Evolutionary conservation across 2,888 invertebrate species (phyloP), one percentile per base, ranked within the genome.

Genomic region (Poecilus cupreus): DNA sequence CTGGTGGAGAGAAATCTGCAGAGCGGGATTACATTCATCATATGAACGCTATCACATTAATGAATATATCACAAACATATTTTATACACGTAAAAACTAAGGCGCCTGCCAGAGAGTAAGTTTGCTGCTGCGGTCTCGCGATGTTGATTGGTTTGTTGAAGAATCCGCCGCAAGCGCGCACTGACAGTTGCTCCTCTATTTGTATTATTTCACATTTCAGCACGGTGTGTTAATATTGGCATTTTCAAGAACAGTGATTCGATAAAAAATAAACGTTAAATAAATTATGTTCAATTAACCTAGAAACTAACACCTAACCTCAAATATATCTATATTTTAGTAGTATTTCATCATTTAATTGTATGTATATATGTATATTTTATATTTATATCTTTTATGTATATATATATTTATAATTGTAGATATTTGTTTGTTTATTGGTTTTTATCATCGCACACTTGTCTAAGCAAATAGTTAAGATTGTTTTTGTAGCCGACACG

Each of bases 211-310:
- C n/a, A n/a, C n/a, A n/a, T n/a, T n/a, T 20, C 72, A 80, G 80
- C 80, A 80, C 70, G 51, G 54, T 72, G 80, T 80, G 72, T 72
- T 80, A 80, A 80, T 80, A 80, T 80, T 80, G 80, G 80, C 80
- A 80, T 80, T 51, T 80, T 68, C 64, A 32, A 80, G 72, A 80
- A 80, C 72, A 80, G 80, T 80, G 80, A 77, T 57, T 77, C 32
- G 77, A 80, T 80, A 80, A 72, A 80, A 80, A 80, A 80, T 80
- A 80, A 80, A 80, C 70, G 72, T 80, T 80, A 80, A 80, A 80
- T 80, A 80, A 80, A 80, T 80, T 72, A 80, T 80, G 60, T 78
- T 78, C 78, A 64, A 54, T 80, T 68, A 80, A 80, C 72, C 80
- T 80, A 80, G 26, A 80, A 80, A 24, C 80, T 80, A 80, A 80